Conservation (phyloP, 2,797 vertebrate species). For the Phrynocephalus vlangalii region DNA sequence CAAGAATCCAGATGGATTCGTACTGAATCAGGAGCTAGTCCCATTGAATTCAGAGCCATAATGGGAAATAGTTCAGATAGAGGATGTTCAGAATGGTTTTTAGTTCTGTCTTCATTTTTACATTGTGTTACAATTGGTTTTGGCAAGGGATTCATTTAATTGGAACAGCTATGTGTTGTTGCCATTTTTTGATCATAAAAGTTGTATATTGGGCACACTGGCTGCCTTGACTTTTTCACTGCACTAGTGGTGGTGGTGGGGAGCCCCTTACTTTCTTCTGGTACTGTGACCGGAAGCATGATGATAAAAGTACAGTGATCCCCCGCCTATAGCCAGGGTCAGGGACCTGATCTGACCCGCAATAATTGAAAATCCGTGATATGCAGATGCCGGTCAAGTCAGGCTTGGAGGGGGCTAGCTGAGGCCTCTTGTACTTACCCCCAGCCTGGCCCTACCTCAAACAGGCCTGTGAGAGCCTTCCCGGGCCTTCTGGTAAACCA, state of each 20-base stretch:
- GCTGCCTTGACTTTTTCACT: background rate
- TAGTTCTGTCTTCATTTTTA: background rate
- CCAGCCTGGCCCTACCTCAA: too few relatives aligned
- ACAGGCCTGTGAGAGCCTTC: too few relatives aligned
- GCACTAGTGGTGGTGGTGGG: background rate
- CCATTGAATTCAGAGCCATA: background rate
- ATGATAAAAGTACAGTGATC: background rate
- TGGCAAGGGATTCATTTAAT: slow-evolving; percentile 15
- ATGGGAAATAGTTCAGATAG: background rate
- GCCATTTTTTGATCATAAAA: background rate
- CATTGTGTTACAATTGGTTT: background rate
- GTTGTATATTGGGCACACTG: background rate
- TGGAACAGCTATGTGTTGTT: background rate
- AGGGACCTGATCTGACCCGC: too few relatives aligned
- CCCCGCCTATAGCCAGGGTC: too few relatives aligned
- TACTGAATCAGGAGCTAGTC: background rate
- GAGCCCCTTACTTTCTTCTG: background rate
- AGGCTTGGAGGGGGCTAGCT: too few relatives aligned
- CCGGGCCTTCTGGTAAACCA: too few relatives aligned
- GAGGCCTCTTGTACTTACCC: too few relatives aligned
- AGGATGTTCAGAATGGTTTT: background rate
- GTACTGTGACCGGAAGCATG: background rate
- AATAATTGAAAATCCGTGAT: too few relatives aligned
- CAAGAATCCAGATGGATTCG: background rate
- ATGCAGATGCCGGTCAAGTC: too few relatives aligned